Conservation (phyloP, 2,888 invertebrate species). For the Luffia ferchaultella region DNA sequence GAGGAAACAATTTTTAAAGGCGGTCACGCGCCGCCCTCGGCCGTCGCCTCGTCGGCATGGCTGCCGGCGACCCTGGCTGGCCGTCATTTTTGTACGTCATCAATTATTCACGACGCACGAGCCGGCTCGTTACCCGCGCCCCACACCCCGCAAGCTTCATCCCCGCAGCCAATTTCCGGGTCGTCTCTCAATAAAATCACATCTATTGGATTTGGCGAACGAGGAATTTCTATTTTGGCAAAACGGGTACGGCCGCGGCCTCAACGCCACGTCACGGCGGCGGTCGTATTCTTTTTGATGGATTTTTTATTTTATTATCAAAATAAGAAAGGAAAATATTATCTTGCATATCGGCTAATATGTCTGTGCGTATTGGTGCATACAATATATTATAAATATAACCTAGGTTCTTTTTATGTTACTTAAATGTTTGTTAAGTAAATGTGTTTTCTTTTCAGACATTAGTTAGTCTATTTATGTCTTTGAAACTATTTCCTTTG, state of each 20-base stretch:
- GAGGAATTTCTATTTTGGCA: conserved; percentile 9
- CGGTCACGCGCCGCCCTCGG: not conserved
- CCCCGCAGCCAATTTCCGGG: not conserved
- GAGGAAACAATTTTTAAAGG: not conserved
- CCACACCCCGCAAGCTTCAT: not conserved
- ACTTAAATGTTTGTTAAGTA: too few relatives aligned
- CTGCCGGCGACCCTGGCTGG: too few relatives aligned
- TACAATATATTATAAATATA: too few relatives aligned
- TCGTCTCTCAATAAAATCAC: not conserved
- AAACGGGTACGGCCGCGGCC: conserved; percentile 5
- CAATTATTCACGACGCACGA: not conserved
- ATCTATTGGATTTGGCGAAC: not conserved
- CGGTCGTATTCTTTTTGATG: not conserved
- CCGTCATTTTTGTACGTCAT: not conserved
- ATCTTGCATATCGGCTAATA: too few relatives aligned
- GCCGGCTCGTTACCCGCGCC: not conserved
- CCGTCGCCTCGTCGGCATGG: too few relatives aligned
- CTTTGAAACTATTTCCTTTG: too few relatives aligned
- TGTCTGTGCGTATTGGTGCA: too few relatives aligned
- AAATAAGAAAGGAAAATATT: not conserved
- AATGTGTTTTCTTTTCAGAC: too few relatives aligned
- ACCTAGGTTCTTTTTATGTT: too few relatives aligned
- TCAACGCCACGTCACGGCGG: not conserved
- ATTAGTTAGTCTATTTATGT: too few relatives aligned
- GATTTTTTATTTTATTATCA: not conserved